Conservation (phyloP, 2,113 vertebrate genomes). For the Pteronura brasiliensis region DNA sequence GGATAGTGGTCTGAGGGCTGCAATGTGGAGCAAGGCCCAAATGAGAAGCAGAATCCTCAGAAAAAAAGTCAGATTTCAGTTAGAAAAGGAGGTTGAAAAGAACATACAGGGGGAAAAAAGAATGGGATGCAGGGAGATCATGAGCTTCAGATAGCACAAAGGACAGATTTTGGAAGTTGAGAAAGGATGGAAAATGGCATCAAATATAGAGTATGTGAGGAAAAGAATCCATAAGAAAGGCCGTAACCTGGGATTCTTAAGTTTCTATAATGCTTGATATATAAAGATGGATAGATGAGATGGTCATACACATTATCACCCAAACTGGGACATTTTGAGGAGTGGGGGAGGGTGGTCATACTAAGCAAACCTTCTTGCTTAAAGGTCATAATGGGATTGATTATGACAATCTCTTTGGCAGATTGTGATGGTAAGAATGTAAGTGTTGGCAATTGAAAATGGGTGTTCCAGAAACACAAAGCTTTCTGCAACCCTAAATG, state of each 20-base stretch:
- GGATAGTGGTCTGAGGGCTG: neutral
- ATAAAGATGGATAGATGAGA: neutral
- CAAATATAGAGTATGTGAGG: neutral
- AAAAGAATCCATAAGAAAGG: neutral
- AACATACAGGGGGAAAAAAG: neutral
- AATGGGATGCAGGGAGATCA: neutral
- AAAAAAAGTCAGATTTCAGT: neutral
- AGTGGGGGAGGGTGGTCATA: neutral
- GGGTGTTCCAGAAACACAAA: neutral
- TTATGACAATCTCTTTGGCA: neutral
- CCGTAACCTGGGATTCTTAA: neutral
- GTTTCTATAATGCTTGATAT: neutral
- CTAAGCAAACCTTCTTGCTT: neutral
- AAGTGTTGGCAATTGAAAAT: neutral
- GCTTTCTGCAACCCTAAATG: neutral
- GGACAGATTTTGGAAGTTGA: neutral
- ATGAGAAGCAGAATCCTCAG: neutral
- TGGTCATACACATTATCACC: neutral
- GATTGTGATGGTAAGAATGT: neutral
- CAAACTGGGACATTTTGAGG: neutral
- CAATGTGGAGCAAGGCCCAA: neutral
- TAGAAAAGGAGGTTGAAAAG: neutral
- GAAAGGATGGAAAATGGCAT: neutral
- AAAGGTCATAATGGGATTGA: neutral
- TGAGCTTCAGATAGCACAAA: neutral